Evolutionary conservation across 2,888 invertebrate species (phyloP), one percentile per base, ranked within the genome.

Genomic region (Candidula unifasciata): DNA sequence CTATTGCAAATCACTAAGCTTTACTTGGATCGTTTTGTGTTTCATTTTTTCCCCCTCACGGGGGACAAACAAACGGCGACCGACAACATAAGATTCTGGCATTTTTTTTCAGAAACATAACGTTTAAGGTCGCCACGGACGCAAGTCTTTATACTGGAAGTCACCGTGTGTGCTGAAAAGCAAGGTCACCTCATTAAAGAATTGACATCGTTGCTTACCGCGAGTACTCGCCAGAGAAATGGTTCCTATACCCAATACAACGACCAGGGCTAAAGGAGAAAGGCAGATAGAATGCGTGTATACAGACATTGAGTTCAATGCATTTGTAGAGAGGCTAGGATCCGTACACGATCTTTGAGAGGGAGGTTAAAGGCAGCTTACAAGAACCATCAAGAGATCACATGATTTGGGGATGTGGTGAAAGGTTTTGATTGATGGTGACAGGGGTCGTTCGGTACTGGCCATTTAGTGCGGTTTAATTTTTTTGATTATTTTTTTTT

Each of bases 381-480:
- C 27, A 52, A 24, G 27, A 30, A 24, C 3, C 54, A 30, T 54
- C 30, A 54, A 74, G 18, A 74, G 27, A 52, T 74, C 30, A 74
- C 74, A 21, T 74, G 54, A n/a, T 74, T 52, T 44, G 21, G 54
- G 30, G 30, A 54, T 18, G 30, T 54, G 27, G 16, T 2, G 54
- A 44, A 74, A 54, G 3, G 52, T 60, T 21, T 54, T 78, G 78
- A 78, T 78, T 78, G 78, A 78, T 64, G n/a, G 64, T 64, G 78
- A 35, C 33, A 78, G 78, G 24, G 78, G 78, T 78, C 78, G n/a
- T 35, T 64, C 37, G 21, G 78, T 78, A 30, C 78, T 60, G 78
- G 78, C 64, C 78, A 78, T 64, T 78, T 78, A 64, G 78, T 78
- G 78, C 78, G 60, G 60, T 64, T 78, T 27, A 60, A 78, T 16